A percentile compares a stretch with the other conserved stretches of the same genome.
Evolutionary conservation across 2,113 vertebrate genomes (phyloP).

Genomic region (Diphyllodes magnificus): DNA sequence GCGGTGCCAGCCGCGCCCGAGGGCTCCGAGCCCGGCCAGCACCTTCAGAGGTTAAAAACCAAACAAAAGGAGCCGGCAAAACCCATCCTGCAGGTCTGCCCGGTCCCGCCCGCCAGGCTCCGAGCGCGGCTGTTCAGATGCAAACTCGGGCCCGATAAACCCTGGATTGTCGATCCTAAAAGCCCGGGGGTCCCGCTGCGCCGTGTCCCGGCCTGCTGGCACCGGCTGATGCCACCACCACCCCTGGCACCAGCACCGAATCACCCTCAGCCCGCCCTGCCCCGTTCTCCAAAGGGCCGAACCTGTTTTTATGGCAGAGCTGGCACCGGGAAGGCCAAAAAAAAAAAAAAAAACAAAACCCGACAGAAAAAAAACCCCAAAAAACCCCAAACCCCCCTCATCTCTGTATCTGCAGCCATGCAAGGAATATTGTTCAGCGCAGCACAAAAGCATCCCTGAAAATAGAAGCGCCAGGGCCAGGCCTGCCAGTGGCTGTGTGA

Average conservation of each 20-base stretch:
- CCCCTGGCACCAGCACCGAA: neutral
- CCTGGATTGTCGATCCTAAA: neutral
- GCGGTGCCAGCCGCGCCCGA: neutral
- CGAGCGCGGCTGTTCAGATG: neutral
- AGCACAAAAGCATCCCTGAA: slow-evolving; percentile 96
- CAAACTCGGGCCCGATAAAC: neutral
- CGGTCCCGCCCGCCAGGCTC: neutral
- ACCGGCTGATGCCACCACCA: neutral
- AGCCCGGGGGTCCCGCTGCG: neutral
- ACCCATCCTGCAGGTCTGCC: neutral
- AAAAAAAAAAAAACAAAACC: neutral
- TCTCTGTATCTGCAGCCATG: slow-evolving; percentile 81
- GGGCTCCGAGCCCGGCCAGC: neutral
- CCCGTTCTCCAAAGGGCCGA: neutral
- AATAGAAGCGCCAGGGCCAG: slow-evolving; percentile 91
- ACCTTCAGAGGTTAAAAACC: neutral
- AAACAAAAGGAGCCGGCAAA: neutral
- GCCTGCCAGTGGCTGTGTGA: slow-evolving; percentile 99
- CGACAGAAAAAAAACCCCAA: neutral
- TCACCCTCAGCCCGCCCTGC: neutral
- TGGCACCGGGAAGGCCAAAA: neutral
- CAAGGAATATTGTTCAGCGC: slow-evolving; percentile 85
- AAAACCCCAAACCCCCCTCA: slow-evolving; percentile 60
- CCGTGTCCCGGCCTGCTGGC: neutral
- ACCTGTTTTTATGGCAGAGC: neutral